Percentiles rank a stretch among this genome's conserved stretches.
Evolutionary conservation across 2,113 vertebrate species (phyloP).

Genomic region (Dolichallabes microphthalmus): DNA sequence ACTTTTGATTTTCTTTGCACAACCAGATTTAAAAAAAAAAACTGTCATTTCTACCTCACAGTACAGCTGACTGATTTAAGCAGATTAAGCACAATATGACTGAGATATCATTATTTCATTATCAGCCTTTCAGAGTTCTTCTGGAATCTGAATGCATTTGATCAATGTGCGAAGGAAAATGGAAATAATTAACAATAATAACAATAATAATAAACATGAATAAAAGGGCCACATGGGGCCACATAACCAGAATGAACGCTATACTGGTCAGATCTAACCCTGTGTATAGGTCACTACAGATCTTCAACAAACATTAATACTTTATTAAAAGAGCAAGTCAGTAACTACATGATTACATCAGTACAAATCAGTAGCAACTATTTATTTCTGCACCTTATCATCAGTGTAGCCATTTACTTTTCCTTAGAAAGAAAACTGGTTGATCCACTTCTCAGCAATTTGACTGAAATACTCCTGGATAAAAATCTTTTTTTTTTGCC

Average conservation of each 20-base stretch:
- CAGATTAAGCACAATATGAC: neutral
- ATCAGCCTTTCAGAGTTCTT: neutral
- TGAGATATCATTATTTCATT: neutral
- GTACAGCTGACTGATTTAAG: neutral
- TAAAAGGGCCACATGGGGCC: neutral
- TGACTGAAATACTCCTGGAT: constrained; percentile 71
- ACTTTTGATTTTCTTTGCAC: neutral
- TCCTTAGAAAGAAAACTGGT: constrained; percentile 54
- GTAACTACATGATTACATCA: neutral
- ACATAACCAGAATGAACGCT: neutral
- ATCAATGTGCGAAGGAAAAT: neutral
- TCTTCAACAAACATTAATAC: neutral
- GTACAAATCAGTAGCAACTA: neutral
- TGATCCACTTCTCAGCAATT: constrained; percentile 62
- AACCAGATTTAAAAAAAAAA: neutral
- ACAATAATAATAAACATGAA: neutral
- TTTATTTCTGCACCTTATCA: constrained; percentile 63
- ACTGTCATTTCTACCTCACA: neutral
- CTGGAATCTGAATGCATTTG: neutral
- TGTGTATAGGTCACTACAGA: neutral
- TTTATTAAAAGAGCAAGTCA: neutral
- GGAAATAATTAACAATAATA: neutral
- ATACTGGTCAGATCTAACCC: neutral
- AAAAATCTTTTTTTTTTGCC: constrained; percentile 82
- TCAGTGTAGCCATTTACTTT: constrained; percentile 61